A percentile compares a stretch with the other conserved stretches of the same genome.
Evolutionary conservation across 2,888 invertebrate genomes (phyloP).

Genomic region (Magallana nippona): DNA sequence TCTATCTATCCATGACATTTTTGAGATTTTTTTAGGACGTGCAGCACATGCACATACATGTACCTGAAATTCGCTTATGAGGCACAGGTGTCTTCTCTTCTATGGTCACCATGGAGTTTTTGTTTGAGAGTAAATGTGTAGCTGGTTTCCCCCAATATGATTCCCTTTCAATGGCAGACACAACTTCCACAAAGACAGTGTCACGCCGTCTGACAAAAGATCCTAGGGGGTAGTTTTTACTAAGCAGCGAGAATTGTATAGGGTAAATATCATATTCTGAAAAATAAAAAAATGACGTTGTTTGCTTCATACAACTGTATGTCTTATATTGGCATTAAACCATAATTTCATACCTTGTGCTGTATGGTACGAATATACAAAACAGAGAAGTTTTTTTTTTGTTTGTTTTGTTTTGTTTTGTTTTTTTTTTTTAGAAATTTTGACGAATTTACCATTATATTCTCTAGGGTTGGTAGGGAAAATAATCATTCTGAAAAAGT

Average conservation of each 20-base stretch:
- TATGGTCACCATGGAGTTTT: not conserved
- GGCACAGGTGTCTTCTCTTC: slow-evolving; percentile 25
- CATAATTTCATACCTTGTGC: too few relatives aligned
- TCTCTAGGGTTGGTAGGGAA: too few relatives aligned
- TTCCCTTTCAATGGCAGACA: slow-evolving; percentile 36
- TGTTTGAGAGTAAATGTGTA: slow-evolving; percentile 30
- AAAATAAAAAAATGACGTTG: not conserved
- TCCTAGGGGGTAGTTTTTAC: slow-evolving; percentile 1
- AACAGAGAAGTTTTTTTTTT: too few relatives aligned
- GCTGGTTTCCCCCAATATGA: slow-evolving; percentile 39
- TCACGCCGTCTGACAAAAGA: slow-evolving; percentile 5
- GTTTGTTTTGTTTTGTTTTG: too few relatives aligned
- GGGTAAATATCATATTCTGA: slow-evolving; percentile 38
- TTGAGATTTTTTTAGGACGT: too few relatives aligned
- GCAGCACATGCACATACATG: not conserved
- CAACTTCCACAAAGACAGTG: slow-evolving; percentile 31
- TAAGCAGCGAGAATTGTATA: slow-evolving; percentile 41
- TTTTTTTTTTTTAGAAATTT: too few relatives aligned
- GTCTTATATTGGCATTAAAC: too few relatives aligned
- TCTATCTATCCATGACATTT: too few relatives aligned
- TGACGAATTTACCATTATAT: too few relatives aligned
- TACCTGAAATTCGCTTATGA: not conserved
- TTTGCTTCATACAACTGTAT: too few relatives aligned
- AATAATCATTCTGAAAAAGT: too few relatives aligned
- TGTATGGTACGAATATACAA: too few relatives aligned